Conservation (phyloP, 2,797 vertebrate species). For the Sebastes diploproa region DNA sequence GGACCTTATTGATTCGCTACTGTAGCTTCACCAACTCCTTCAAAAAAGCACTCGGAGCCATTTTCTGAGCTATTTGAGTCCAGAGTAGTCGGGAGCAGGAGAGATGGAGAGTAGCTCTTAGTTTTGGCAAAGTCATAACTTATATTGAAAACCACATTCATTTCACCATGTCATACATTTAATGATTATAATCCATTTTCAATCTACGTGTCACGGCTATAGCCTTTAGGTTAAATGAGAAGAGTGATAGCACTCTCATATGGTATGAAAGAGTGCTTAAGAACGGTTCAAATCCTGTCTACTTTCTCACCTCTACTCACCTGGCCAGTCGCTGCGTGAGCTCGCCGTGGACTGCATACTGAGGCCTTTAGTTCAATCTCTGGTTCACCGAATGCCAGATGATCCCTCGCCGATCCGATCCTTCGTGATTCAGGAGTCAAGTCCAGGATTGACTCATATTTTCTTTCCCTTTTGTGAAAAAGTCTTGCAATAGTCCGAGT, state of each 20-base stretch:
- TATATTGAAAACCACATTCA: background rate
- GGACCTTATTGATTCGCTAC: conserved; percentile 37
- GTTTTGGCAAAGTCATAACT: background rate
- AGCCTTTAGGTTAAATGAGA: background rate
- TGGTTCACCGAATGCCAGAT: background rate
- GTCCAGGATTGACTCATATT: background rate
- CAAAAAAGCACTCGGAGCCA: conserved; percentile 39
- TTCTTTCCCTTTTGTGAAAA: background rate
- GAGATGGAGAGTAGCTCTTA: background rate
- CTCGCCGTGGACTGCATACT: no score
- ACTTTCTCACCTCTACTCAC: background rate
- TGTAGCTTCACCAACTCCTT: conserved; percentile 3
- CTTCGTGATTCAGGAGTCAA: background rate
- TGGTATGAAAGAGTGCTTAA: no score
- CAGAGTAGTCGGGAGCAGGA: background rate
- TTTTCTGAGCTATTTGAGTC: conserved; percentile 25
- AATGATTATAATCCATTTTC: background rate
- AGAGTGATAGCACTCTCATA: no score
- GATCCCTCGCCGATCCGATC: background rate
- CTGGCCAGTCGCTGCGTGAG: background rate
- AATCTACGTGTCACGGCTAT: background rate
- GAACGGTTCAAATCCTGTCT: background rate
- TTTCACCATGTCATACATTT: background rate
- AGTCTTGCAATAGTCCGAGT: background rate
- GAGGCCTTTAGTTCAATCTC: background rate